These are phyloP conservation scores for Toxotes jaculatrix DNA, from an alignment of 2,113 vertebrate species.

Conservation along the genomic window DNA sequence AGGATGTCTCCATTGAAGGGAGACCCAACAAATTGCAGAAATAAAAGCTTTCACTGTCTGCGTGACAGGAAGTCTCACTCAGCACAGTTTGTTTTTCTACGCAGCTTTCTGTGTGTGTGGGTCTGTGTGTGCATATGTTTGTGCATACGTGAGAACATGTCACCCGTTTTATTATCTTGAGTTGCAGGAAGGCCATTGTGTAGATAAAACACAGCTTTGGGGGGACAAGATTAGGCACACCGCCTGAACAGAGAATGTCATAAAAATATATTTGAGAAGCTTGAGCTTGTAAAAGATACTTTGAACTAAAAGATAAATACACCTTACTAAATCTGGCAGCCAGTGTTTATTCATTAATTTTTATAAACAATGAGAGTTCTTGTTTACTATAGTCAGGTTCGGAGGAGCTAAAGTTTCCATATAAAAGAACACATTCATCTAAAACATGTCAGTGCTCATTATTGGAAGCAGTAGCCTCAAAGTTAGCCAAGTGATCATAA, in stretches of 20 bases:
- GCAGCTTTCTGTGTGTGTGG: constrained; percentile 31
- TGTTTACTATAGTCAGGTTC: no score
- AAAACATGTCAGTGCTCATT: constrained; percentile 21
- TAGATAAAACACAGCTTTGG: constrained; percentile 66
- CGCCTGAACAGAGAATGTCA: constrained; percentile 45
- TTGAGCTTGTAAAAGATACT: constrained; percentile 32
- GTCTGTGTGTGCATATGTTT: constrained; percentile 35
- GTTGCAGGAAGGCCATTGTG: constrained; percentile 47
- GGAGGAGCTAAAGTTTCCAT: neutral
- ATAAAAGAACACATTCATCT: neutral
- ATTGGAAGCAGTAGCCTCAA: neutral
- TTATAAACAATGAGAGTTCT: neutral
- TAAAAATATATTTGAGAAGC: constrained; percentile 39
- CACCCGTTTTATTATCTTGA: constrained; percentile 62
- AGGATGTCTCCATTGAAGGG: constrained; percentile 59
- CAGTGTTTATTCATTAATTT: constrained; percentile 3
- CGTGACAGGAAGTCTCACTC: constrained; percentile 79
- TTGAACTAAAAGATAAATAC: constrained; percentile 7
- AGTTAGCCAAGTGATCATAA: constrained; percentile 8
- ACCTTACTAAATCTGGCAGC: constrained; percentile 2
- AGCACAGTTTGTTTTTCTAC: constrained; percentile 70
- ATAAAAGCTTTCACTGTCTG: constrained; percentile 71
- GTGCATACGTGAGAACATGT: constrained; percentile 59
- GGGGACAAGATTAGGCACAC: constrained; percentile 67
- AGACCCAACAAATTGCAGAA: constrained; percentile 52